Conservation (phyloP, 2,888 invertebrate species). For the Tromatobia lineatoria region DNA sequence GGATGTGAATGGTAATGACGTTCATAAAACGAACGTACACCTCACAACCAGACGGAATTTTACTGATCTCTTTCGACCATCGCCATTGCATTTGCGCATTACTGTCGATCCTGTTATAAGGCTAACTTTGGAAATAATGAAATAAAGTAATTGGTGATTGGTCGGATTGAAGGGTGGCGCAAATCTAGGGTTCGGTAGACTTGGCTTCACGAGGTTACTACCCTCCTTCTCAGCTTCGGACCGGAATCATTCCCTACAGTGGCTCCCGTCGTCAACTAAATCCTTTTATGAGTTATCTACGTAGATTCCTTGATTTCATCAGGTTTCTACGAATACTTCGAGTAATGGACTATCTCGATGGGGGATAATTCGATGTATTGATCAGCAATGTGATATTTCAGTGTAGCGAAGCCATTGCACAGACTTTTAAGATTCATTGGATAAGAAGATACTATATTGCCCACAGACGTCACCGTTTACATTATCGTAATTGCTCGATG, state of each 20-base stretch:
- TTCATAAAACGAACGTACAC: conserved; percentile 39
- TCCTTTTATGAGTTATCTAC: conserved; percentile 62
- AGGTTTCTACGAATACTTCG: conserved; percentile 34
- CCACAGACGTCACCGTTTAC: no score
- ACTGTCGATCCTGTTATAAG: background rate
- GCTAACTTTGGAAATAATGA: conserved; percentile 35
- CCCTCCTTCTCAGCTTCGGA: conserved; percentile 16
- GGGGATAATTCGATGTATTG: conserved; percentile 34
- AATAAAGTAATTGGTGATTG: conserved; percentile 56
- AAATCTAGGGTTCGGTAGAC: conserved; percentile 22
- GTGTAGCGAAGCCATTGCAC: background rate
- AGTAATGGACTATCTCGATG: conserved; percentile 31
- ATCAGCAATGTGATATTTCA: conserved; percentile 29
- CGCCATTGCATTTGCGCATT: background rate
- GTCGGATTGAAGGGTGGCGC: conserved; percentile 20
- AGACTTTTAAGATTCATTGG: conserved; percentile 24
- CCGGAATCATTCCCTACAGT: conserved; percentile 16
- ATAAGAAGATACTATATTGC: no score
- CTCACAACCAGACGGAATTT: conserved; percentile 21
- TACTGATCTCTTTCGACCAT: background rate
- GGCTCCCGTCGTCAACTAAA: conserved; percentile 32
- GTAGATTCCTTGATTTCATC: conserved; percentile 61
- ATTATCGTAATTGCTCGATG: background rate
- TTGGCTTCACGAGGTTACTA: conserved; percentile 40
- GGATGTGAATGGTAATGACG: conserved; percentile 38